Conservation (phyloP, 2,888 invertebrate species). For the Pegoplata infirma region DNA sequence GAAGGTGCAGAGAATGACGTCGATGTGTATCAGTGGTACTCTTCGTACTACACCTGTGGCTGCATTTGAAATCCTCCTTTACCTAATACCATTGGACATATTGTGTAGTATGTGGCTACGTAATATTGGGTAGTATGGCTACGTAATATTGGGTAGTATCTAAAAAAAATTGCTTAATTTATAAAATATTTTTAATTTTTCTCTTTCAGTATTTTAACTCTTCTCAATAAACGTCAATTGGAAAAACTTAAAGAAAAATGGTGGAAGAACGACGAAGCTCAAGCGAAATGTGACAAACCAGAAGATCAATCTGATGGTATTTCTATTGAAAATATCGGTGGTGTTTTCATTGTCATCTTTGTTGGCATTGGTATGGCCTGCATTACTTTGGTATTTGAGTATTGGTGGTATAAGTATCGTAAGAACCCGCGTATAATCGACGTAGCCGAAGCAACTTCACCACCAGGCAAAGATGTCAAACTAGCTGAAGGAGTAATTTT, state of each 20-base stretch:
- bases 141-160: too few species aligned
- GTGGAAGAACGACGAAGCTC: slow-evolving; percentile 94
- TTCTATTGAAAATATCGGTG: slow-evolving; percentile 98
- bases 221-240: slow-evolving; percentile 94
- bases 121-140: too few species aligned
- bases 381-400: slow-evolving; percentile 93
- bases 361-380: slow-evolving; percentile 96
- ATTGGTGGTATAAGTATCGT: slow-evolving; percentile 93
- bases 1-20: too few species aligned
- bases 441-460: slow-evolving; percentile 80
- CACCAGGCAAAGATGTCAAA: slow-evolving; percentile 70
- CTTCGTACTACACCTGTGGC: too few species aligned
- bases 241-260: slow-evolving; percentile 97
- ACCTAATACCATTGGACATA: too few species aligned
- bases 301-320: slow-evolving; percentile 98
- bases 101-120: too few species aligned
- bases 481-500: slow-evolving; percentile 72
- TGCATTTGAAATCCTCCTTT: too few species aligned
- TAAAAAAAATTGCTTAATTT: too few species aligned
- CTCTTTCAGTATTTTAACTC: slow-evolving; percentile 87
- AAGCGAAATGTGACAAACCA: slow-evolving; percentile 88
- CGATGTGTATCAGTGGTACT: too few species aligned
- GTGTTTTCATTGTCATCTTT: slow-evolving; percentile 98
- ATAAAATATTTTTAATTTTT: neutral
- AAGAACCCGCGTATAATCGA: slow-evolving; percentile 82